Percentiles rank a stretch among this genome's conserved stretches.
phyloP scores from a whole-genome alignment of 2,797 vertebrate species.

The Merluccius polli region DNA sequence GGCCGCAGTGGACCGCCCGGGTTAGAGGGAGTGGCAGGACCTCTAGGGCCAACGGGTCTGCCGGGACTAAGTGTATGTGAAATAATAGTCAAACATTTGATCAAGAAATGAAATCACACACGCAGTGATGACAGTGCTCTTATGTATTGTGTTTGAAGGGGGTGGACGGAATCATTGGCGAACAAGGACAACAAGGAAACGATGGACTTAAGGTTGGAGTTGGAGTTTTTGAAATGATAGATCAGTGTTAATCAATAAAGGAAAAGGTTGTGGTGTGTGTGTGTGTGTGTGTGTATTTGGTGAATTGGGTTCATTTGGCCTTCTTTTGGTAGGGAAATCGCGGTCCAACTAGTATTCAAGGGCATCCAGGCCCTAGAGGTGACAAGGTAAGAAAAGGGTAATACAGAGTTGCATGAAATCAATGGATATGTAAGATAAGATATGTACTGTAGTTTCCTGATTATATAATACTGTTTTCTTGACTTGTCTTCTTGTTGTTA shows the following conservation, averaged over 20 bases:
- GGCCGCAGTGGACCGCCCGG: slow-evolving; percentile 64
- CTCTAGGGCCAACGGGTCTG: slow-evolving; percentile 57
- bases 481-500: background rate
- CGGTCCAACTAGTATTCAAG: slow-evolving; percentile 62
- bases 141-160: slow-evolving; percentile 55
- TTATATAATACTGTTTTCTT: background rate
- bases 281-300: background rate
- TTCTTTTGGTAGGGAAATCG: slow-evolving; percentile 58
- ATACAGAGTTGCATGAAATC: background rate
- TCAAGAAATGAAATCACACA: background rate
- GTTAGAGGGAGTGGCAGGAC: slow-evolving; percentile 58
- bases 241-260: background rate
- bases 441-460: background rate
- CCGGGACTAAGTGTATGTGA: slow-evolving; percentile 63
- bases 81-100: background rate
- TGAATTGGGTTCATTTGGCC: background rate
- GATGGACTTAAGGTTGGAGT: slow-evolving; percentile 74
- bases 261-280: background rate
- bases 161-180: slow-evolving; percentile 69
- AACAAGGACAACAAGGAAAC: slow-evolving; percentile 68
- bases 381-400: slow-evolving; percentile 60
- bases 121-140: background rate
- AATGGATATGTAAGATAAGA: background rate
- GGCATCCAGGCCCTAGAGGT: slow-evolving; percentile 62
- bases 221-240: background rate